Conservation (phyloP, 1,140 invertebrate species). For the Piezodorus guildinii region DNA sequence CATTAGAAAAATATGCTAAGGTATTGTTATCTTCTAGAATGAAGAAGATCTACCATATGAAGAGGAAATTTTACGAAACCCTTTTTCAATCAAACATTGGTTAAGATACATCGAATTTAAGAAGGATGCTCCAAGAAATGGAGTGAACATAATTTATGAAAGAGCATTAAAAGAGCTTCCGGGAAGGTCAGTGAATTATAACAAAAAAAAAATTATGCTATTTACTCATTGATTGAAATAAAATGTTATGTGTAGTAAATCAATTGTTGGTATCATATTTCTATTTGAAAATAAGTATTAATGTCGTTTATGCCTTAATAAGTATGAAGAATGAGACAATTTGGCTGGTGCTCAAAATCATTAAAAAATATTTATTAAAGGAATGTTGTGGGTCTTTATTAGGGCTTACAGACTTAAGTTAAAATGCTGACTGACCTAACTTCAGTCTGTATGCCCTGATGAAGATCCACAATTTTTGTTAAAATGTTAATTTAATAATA, state of each 20-base stretch:
- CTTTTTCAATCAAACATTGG: slow-evolving; percentile 96
- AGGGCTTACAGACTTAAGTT: no score
- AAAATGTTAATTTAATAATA: no score
- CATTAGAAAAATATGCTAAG: background rate
- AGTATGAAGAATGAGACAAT: no score
- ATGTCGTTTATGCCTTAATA: no score
- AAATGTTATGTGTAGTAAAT: background rate
- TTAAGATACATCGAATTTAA: slow-evolving; percentile 94
- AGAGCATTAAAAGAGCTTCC: slow-evolving; percentile 90
- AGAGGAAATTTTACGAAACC: slow-evolving; percentile 94
- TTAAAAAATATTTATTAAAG: no score
- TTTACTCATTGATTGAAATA: background rate
- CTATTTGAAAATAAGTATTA: no score
- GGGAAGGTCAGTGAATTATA: slow-evolving; percentile 47
- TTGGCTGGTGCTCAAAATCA: no score
- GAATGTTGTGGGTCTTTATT: no score
- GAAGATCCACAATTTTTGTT: no score
- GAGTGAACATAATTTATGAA: slow-evolving; percentile 89
- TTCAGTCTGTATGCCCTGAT: no score
- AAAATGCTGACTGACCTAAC: no score
- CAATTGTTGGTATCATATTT: background rate
- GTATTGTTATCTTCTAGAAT: slow-evolving; percentile 41
- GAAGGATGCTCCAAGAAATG: slow-evolving; percentile 65
- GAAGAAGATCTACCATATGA: slow-evolving; percentile 95
- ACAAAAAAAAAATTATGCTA: background rate